Evolutionary conservation across 2,888 invertebrate species (phyloP).

Genomic region (Serripes groenlandicus): DNA sequence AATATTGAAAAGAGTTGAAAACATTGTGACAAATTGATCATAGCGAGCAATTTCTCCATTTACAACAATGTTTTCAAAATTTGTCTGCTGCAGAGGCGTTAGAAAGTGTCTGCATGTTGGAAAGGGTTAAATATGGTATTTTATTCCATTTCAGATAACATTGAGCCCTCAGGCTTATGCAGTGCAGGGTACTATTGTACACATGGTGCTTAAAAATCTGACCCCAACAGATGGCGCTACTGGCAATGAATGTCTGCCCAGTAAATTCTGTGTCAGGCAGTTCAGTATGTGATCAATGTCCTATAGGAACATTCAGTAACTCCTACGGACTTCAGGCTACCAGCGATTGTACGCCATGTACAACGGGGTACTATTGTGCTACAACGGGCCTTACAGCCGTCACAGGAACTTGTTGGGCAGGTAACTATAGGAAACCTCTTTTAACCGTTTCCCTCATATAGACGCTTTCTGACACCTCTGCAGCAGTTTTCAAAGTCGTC

Average conservation of each 20-base stretch:
- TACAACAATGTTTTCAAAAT: no score
- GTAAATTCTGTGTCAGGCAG: conserved; percentile 82
- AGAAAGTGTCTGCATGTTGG: no score
- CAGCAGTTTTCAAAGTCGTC: no score
- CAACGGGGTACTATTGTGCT: conserved; percentile 82
- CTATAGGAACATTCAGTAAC: conserved; percentile 82
- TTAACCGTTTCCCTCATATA: no score
- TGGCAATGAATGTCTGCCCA: conserved; percentile 82
- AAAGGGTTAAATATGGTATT: no score
- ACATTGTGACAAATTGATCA: no score
- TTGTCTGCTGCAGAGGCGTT: no score
- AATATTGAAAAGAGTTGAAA: no score
- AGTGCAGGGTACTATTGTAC: conserved; percentile 82
- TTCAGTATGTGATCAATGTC: conserved; percentile 79
- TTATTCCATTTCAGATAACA: conserved; percentile 83
- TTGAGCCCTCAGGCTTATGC: conserved; percentile 79
- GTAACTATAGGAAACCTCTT: conserved; percentile 57
- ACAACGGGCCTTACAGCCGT: conserved; percentile 80
- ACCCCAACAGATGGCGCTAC: conserved; percentile 82
- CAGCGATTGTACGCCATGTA: conserved; percentile 81
- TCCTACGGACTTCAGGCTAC: conserved; percentile 73
- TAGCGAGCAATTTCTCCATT: no score
- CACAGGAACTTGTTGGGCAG: conserved; percentile 83
- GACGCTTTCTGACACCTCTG: no score
- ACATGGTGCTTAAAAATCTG: conserved; percentile 77